Conservation (phyloP, 2,113 vertebrate genomes). For the Laticauda colubrina region DNA sequence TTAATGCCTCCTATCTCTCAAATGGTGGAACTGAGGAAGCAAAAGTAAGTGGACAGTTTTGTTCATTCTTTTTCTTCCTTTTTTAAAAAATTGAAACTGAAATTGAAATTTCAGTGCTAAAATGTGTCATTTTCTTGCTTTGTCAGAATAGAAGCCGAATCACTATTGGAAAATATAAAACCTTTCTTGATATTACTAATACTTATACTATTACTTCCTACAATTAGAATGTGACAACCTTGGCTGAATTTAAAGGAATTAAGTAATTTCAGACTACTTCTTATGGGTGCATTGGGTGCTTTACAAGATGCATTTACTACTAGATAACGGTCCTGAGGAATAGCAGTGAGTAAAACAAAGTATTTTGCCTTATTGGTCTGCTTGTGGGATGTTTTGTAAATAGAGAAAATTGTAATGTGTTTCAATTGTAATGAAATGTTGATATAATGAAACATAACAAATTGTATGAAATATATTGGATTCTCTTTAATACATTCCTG, state of each 20-base stretch:
- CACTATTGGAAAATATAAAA: not conserved
- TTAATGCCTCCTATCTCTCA: not conserved
- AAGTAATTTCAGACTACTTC: not conserved
- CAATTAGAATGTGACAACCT: not conserved
- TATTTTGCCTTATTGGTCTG: not conserved
- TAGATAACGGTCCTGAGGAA: not conserved
- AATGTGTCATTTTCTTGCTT: not conserved
- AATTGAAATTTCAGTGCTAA: not conserved
- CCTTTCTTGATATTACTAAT: not conserved
- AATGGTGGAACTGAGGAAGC: not conserved
- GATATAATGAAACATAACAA: too few relatives aligned
- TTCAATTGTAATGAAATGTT: not conserved
- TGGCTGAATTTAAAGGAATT: not conserved
- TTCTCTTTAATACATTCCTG: too few relatives aligned
- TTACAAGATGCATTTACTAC: not conserved
- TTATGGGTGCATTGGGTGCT: not conserved
- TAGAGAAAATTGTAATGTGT: not conserved
- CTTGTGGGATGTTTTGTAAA: not conserved
- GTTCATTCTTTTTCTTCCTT: not conserved
- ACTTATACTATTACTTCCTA: not conserved
- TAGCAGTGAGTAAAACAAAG: not conserved
- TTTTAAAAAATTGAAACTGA: not conserved
- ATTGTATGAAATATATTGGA: too few relatives aligned
- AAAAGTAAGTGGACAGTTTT: not conserved
- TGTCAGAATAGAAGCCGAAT: not conserved